These are phyloP conservation scores for Nipponacmea schrenckii DNA, from an alignment of 2,888 invertebrate species.

Conservation along the genomic window DNA sequence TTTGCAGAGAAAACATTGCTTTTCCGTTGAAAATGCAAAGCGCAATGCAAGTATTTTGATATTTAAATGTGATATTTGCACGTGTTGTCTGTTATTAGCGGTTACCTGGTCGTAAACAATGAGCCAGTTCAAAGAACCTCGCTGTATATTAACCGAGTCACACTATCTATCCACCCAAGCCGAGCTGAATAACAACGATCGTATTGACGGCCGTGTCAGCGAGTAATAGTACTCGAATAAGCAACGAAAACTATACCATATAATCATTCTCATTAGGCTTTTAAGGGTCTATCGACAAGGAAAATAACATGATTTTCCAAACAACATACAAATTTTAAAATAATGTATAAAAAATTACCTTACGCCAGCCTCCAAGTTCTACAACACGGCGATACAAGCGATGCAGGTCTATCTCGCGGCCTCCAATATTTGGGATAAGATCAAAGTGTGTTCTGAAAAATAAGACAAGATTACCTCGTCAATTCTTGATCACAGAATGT, in stretches of 20 bases:
- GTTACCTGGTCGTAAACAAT: slow-evolving; percentile 6
- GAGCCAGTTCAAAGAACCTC: not conserved
- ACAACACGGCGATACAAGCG: slow-evolving; percentile 91
- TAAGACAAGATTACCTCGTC: slow-evolving; percentile 20
- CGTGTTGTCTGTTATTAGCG: not conserved
- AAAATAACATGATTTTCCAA: no score
- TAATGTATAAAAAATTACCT: slow-evolving; percentile 74
- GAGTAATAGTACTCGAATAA: no score
- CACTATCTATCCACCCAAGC: no score
- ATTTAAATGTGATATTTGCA: not conserved
- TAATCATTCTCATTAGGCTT: no score
- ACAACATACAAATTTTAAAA: no score
- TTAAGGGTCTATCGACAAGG: no score
- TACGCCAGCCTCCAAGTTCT: slow-evolving; percentile 91
- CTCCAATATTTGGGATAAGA: slow-evolving; percentile 83
- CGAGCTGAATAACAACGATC: no score
- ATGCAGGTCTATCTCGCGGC: slow-evolving; percentile 91
- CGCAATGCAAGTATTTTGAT: no score
- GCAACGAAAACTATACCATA: no score
- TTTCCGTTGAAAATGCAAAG: no score
- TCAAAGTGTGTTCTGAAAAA: slow-evolving; percentile 75
- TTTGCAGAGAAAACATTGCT: not conserved
- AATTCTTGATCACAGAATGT: slow-evolving; percentile 11
- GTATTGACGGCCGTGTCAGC: no score
- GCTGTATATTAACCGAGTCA: not conserved